Percentiles rank a stretch among this genome's conserved stretches.
phyloP scores from a whole-genome alignment of 2,888 invertebrate species.

The Odontothrips loti region DNA sequence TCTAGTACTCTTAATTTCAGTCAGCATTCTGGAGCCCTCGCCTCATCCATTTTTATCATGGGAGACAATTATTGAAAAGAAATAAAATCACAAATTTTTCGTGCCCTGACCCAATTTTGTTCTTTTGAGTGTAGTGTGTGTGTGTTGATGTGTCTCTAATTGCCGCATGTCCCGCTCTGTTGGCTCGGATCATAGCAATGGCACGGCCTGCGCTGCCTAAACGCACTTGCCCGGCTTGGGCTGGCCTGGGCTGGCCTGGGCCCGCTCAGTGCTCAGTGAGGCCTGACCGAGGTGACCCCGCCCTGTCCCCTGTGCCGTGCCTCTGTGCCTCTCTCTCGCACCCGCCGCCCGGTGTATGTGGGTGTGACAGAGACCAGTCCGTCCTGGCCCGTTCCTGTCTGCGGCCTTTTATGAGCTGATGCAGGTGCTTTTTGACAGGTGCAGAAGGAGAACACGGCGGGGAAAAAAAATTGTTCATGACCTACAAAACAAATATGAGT shows the following conservation, averaged over 20 bases:
- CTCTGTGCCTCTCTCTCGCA: neutral
- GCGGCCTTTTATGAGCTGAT: too few species aligned
- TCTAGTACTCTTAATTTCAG: neutral
- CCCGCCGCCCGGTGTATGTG: neutral
- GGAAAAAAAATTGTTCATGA: too few species aligned
- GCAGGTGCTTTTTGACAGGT: too few species aligned
- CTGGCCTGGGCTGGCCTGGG: constrained; percentile 32
- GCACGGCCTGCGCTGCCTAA: too few species aligned
- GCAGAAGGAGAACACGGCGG: too few species aligned
- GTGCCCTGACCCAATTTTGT: constrained; percentile 24
- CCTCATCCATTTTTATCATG: neutral
- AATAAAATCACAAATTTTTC: too few species aligned
- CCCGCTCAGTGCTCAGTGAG: constrained; percentile 29
- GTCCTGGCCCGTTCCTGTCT: too few species aligned
- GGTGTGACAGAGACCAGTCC: neutral
- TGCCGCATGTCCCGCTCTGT: neutral
- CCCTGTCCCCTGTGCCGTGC: neutral
- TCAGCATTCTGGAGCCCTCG: neutral
- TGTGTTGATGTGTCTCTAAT: constrained; percentile 2
- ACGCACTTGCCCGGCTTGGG: constrained; percentile 32
- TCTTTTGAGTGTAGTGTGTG: neutral
- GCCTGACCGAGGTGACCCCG: neutral
- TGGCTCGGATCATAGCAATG: neutral
- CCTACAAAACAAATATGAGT: too few species aligned
- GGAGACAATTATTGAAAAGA: neutral